These are phyloP conservation scores for Leptinotarsa lineolata DNA, from an alignment of 1,140 invertebrate species.

Conservation along the genomic window DNA sequence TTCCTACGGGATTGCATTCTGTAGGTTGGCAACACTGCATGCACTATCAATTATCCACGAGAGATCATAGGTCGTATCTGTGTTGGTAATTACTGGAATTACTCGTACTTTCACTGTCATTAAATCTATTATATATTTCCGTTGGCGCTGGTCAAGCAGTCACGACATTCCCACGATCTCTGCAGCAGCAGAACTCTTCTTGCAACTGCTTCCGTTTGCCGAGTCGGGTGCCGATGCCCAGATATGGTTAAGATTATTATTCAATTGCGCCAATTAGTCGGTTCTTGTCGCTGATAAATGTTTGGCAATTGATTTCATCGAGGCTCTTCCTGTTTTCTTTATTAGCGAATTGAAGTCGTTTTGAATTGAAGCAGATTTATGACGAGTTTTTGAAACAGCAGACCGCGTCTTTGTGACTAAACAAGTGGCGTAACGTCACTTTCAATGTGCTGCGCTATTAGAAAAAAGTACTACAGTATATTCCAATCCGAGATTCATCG, in stretches of 20 bases:
- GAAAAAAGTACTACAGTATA: too few relatives aligned
- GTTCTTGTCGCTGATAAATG: not conserved
- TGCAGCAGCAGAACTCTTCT: conserved; percentile 12
- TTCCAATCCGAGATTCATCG: too few relatives aligned
- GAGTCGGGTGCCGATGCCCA: not conserved
- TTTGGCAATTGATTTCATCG: not conserved
- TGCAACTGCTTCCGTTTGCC: conserved; percentile 27
- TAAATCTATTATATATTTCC: conserved; percentile 38
- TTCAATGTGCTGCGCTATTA: too few relatives aligned
- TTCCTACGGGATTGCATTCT: too few relatives aligned
- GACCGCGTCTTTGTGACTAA: too few relatives aligned
- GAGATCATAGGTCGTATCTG: conserved; percentile 25
- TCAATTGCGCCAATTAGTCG: conserved; percentile 1
- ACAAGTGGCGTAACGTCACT: too few relatives aligned
- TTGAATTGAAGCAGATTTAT: too few relatives aligned
- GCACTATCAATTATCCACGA: not conserved
- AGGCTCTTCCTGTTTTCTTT: not conserved
- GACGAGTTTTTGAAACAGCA: too few relatives aligned
- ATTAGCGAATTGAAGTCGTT: too few relatives aligned
- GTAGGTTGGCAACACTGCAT: not conserved
- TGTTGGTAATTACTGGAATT: conserved; percentile 27
- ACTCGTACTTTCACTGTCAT: conserved; percentile 39
- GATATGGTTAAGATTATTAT: conserved; percentile 3
- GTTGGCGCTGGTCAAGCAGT: conserved; percentile 38
- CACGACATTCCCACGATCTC: conserved; percentile 37